These are phyloP conservation scores for Scylla paramamosain DNA, from an alignment of 1,140 invertebrate species.

Conservation along the genomic window DNA sequence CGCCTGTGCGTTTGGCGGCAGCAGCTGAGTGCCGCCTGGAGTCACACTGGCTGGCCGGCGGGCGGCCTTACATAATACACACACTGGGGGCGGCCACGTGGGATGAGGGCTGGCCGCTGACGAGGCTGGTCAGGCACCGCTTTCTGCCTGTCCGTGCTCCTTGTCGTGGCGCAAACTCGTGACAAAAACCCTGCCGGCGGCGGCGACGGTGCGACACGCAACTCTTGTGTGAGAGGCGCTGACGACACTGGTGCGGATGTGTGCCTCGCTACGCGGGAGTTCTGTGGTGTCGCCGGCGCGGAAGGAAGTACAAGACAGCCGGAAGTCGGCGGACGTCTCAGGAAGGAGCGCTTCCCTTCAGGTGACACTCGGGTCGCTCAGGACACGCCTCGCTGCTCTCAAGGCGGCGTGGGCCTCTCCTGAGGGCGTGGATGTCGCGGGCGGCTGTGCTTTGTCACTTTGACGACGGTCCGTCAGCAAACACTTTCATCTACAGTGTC, in stretches of 20 bases:
- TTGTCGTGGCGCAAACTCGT: not conserved
- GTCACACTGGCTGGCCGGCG: not conserved
- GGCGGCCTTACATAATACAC: conserved; percentile 8
- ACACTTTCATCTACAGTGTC: not conserved
- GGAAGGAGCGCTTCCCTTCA: not conserved
- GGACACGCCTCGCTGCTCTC: not conserved
- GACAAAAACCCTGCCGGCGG: not conserved
- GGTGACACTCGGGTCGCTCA: not conserved
- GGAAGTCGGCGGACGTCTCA: not conserved
- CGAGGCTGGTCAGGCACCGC: not conserved
- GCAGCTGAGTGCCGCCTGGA: not conserved
- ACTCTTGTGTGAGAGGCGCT: not conserved
- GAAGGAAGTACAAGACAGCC: not conserved
- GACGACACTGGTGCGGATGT: not conserved
- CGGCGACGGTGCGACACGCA: not conserved
- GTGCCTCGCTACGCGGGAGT: not conserved
- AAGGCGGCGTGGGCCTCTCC: not conserved
- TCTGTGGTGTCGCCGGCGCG: not conserved
- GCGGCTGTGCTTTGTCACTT: not conserved
- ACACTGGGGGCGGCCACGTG: not conserved
- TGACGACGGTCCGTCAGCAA: not conserved
- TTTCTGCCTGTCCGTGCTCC: not conserved
- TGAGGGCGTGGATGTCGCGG: not conserved
- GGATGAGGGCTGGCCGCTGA: not conserved
- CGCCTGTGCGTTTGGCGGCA: not conserved